Evolutionary conservation across 2,797 vertebrate species (phyloP).

Genomic region (Dipus sagitta): DNA sequence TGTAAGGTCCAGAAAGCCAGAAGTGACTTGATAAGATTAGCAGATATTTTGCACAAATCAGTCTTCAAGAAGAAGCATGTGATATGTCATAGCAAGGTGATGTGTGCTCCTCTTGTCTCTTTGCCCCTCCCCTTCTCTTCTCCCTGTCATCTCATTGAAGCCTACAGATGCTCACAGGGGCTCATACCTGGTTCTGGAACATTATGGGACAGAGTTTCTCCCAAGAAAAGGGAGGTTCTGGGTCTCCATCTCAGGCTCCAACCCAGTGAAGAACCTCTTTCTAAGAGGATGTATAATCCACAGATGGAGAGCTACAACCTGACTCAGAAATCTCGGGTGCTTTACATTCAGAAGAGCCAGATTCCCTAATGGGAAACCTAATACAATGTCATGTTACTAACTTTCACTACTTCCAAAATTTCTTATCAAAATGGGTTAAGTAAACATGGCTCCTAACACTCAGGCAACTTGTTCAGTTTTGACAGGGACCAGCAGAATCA

Average conservation of each 20-base stretch:
- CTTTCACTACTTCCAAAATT: neutral
- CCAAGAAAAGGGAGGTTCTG: neutral
- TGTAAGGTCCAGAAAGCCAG: neutral
- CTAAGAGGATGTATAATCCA: neutral
- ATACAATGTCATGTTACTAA: neutral
- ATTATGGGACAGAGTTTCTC: neutral
- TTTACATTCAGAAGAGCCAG: neutral
- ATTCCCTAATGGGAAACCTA: neutral
- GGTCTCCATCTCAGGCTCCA: neutral
- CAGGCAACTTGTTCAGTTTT: neutral
- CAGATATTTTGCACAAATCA: neutral
- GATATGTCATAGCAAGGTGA: neutral
- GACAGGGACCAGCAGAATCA: neutral
- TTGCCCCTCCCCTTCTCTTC: neutral
- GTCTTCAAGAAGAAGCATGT: neutral
- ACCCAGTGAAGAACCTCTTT: neutral
- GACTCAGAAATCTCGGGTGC: neutral
- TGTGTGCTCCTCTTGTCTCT: neutral
- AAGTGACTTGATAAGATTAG: neutral
- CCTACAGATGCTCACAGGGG: neutral
- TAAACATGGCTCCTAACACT: neutral
- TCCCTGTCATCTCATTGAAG: neutral
- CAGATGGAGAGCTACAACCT: neutral
- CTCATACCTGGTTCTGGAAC: neutral
- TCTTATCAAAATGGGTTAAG: constrained; percentile 5